Evolutionary conservation across 2,113 vertebrate genomes (phyloP).

Genomic region (Semnornis frantzii): DNA sequence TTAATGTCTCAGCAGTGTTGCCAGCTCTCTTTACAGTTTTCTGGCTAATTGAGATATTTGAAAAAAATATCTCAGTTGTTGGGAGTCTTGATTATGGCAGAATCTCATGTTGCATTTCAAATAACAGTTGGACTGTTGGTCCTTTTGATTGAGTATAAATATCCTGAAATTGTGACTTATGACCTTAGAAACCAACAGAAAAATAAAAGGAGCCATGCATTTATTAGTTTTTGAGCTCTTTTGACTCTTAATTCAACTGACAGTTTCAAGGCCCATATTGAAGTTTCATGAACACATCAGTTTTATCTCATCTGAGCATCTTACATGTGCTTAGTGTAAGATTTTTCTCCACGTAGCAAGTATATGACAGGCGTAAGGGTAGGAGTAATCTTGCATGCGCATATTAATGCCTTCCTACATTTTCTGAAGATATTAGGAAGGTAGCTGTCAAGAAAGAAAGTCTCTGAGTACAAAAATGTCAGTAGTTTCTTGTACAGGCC

Average conservation of each 20-base stretch:
- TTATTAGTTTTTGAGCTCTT: constrained; percentile 1
- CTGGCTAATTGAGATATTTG: not conserved
- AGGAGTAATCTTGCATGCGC: not conserved
- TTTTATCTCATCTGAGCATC: not conserved
- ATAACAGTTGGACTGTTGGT: not conserved
- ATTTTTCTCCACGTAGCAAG: not conserved
- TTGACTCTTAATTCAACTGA: not conserved
- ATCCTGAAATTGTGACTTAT: not conserved
- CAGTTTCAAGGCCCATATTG: not conserved
- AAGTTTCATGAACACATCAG: not conserved
- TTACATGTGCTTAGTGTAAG: not conserved
- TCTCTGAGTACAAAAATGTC: not conserved
- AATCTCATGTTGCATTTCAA: constrained; percentile 12
- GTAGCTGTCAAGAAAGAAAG: not conserved
- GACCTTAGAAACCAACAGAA: not conserved
- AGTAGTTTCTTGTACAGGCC: rapidly evolving
- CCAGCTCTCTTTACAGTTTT: not conserved
- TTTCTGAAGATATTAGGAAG: constrained; percentile 1
- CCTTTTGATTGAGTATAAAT: not conserved
- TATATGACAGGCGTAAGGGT: not conserved
- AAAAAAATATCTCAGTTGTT: not conserved
- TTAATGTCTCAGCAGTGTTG: not conserved
- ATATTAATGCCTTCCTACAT: constrained; percentile 15
- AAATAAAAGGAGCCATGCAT: not conserved
- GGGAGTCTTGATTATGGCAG: not conserved